Evolutionary conservation across 1,140 invertebrate species (phyloP).

Genomic region (Microplitis mediator): DNA sequence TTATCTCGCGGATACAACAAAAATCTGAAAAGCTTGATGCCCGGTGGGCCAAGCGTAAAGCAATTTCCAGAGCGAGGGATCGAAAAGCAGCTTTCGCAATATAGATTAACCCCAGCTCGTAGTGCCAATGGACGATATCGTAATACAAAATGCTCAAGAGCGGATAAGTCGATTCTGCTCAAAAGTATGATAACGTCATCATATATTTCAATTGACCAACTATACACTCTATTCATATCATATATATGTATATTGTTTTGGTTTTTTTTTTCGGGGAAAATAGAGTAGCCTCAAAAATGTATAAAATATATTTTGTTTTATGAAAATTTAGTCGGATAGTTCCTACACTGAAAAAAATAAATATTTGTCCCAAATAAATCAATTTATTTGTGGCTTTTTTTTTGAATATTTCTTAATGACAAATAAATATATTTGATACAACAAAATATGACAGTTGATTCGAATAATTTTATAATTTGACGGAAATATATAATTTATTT

Average conservation of each 20-base stretch:
- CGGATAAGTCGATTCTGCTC: slow-evolving; percentile 17
- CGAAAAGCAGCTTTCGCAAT: slow-evolving; percentile 40
- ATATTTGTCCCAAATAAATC: too few relatives aligned
- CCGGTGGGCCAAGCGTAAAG: slow-evolving; percentile 39
- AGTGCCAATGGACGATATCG: slow-evolving; percentile 19
- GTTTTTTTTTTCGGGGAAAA: not conserved
- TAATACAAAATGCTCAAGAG: slow-evolving; percentile 18
- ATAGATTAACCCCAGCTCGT: slow-evolving; percentile 22
- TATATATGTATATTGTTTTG: not conserved
- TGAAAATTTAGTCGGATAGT: too few relatives aligned
- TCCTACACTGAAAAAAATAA: too few relatives aligned
- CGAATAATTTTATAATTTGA: too few relatives aligned
- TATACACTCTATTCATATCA: not conserved
- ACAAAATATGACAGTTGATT: too few relatives aligned
- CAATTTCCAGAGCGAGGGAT: slow-evolving; percentile 48
- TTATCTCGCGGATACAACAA: slow-evolving; percentile 32
- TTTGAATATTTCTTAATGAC: too few relatives aligned
- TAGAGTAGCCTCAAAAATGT: too few relatives aligned
- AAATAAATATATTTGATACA: too few relatives aligned
- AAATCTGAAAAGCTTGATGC: slow-evolving; percentile 38
- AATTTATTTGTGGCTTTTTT: too few relatives aligned
- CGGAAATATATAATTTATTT: too few relatives aligned
- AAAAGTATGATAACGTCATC: not conserved
- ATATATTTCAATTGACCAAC: not conserved
- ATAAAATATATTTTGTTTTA: too few relatives aligned